phyloP scores from a whole-genome alignment of 35 echinoderm and acorn worm genomes.

The Amphiura filiformis region DNA sequence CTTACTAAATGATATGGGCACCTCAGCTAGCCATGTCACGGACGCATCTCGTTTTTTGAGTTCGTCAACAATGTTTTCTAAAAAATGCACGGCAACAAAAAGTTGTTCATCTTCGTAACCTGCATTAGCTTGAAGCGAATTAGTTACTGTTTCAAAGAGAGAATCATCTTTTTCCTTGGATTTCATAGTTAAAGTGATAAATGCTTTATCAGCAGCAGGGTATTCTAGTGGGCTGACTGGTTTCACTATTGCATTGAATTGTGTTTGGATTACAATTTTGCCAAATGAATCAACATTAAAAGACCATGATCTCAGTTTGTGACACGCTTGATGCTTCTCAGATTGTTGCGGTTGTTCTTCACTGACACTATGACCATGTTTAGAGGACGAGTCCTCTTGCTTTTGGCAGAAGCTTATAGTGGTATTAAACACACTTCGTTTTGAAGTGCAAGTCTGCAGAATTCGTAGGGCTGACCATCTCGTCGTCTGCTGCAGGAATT shows the following conservation, averaged over 20 bases:
- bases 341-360: neutral
- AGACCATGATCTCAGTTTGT: neutral
- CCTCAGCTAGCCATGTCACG: constrained; percentile 8
- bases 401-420: neutral
- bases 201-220: constrained; percentile 46
- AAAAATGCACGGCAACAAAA: neutral
- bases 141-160: neutral
- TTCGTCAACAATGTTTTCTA: neutral
- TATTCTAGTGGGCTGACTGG: constrained; percentile 40
- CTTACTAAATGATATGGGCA: constrained; percentile 31
- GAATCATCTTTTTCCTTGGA: neutral
- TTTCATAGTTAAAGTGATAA: constrained; percentile 23
- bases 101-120: neutral
- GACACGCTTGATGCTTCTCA: neutral
- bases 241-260: neutral
- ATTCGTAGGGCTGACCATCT: neutral
- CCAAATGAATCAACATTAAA: neutral
- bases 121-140: neutral
- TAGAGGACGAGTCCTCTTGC: neutral
- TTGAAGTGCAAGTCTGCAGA: neutral
- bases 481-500: too few species aligned
- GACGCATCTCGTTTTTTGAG: neutral
- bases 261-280: neutral
- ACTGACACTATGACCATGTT: neutral
- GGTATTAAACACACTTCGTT: neutral